These are phyloP conservation scores for Drosophila neonasuta DNA, from an alignment of 2,888 invertebrate species.

Conservation along the genomic window DNA sequence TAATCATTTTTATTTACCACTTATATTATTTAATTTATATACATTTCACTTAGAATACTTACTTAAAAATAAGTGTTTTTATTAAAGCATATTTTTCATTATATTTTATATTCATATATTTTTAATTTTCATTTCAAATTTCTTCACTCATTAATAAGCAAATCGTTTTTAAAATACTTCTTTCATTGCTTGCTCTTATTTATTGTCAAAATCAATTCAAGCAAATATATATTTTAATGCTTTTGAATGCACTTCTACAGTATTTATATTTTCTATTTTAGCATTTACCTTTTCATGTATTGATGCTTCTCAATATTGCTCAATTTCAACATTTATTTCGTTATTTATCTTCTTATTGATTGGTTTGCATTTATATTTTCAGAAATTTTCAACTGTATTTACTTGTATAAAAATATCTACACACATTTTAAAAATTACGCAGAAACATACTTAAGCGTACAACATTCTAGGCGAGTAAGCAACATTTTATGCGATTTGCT, in stretches of 20 bases:
- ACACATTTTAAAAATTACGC: constrained; percentile 1
- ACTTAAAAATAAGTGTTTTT: background rate
- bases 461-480: background rate
- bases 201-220: too few relatives aligned
- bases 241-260: too few relatives aligned
- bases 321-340: background rate
- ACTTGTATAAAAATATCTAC: background rate
- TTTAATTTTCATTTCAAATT: too few relatives aligned
- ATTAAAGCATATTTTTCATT: background rate
- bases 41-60: too few relatives aligned
- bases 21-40: too few relatives aligned
- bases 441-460: background rate
- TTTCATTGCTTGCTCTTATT: too few relatives aligned
- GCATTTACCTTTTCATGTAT: background rate
- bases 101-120: background rate
- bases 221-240: too few relatives aligned
- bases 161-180: too few relatives aligned
- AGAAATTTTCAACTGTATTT: background rate
- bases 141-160: too few relatives aligned
- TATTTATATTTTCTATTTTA: too few relatives aligned
- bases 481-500: constrained; percentile 15
- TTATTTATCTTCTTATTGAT: background rate
- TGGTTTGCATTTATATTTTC: background rate
- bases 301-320: background rate
- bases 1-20: too few relatives aligned